A percentile compares a stretch with the other conserved stretches of the same genome.
Conservation (phyloP, 1,140 invertebrate species). For the Drosophila punjabiensis region DNA sequence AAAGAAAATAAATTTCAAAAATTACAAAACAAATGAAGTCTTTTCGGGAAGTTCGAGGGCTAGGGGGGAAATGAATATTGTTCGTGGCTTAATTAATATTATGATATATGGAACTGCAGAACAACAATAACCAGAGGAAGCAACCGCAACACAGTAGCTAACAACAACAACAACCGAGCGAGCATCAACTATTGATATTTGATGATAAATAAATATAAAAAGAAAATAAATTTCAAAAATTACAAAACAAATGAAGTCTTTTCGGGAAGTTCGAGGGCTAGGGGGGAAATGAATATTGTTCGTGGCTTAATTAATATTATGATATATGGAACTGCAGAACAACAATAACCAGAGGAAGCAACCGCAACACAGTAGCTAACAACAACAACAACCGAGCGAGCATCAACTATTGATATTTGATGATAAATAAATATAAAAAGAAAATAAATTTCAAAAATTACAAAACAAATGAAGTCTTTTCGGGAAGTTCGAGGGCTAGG, state of each 20-base stretch:
- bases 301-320: too few species aligned
- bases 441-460: too few species aligned
- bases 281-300: too few species aligned
- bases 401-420: too few species aligned
- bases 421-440: too few species aligned
- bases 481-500: too few species aligned
- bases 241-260: constrained; percentile 31
- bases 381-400: too few species aligned
- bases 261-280: not conserved
- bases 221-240: constrained; percentile 79
- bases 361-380: too few species aligned
- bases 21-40: constrained; percentile 45
- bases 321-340: too few species aligned
- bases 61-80: too few species aligned
- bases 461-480: too few species aligned
- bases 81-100: constrained; percentile 52
- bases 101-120: constrained; percentile 50
- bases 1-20: constrained; percentile 76
- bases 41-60: not conserved
- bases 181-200: constrained; percentile 69
- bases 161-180: constrained; percentile 55
- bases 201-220: constrained; percentile 60
- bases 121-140: constrained; percentile 62
- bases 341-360: too few species aligned
- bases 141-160: constrained; percentile 68